A percentile compares a stretch with the other conserved stretches of the same genome.
Conservation (phyloP, 92 coral and sea anemone genomes). For the Siderastrea radians region DNA sequence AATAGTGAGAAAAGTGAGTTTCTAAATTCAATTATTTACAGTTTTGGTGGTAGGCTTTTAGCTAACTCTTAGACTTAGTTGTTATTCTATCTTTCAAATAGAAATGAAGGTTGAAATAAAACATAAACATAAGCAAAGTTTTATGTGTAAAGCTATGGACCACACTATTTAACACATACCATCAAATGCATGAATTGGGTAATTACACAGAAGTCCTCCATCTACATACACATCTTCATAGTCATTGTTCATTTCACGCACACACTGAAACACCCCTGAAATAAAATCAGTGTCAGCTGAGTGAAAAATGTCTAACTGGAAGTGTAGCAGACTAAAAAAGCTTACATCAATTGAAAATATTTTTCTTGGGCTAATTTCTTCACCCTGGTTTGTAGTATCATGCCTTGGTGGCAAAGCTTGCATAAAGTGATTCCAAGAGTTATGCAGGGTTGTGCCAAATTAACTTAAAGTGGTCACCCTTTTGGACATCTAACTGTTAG, state of each 20-base stretch:
- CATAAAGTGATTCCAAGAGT: too few species aligned
- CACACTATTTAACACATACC: slow-evolving; percentile 65
- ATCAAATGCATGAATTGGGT: slow-evolving; percentile 97
- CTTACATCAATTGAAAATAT: not conserved
- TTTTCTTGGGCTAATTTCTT: too few species aligned
- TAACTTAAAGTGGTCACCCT: too few species aligned
- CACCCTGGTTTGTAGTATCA: too few species aligned
- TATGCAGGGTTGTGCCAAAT: too few species aligned
- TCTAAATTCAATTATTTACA: too few species aligned
- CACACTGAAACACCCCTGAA: slow-evolving; percentile 96
- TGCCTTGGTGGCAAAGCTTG: too few species aligned
- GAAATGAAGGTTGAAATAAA: too few species aligned
- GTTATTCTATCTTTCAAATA: too few species aligned
- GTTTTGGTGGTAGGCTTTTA: too few species aligned
- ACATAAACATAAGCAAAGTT: not conserved
- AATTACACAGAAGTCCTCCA: slow-evolving; percentile 96
- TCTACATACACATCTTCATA: slow-evolving; percentile 98
- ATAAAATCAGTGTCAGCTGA: not conserved
- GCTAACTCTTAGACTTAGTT: too few species aligned
- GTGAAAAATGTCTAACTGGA: not conserved
- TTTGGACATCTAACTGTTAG: not conserved
- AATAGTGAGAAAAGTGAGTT: too few species aligned
- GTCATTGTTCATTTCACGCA: slow-evolving; percentile 92
- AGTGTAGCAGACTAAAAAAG: not conserved
- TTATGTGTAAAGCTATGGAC: not conserved